A percentile compares a stretch with the other conserved stretches of the same genome.
These are phyloP conservation scores for Hydractinia echinata DNA, from an alignment of 30 jellyfish, hydroid and myxozoan species.

Conservation along the genomic window DNA sequence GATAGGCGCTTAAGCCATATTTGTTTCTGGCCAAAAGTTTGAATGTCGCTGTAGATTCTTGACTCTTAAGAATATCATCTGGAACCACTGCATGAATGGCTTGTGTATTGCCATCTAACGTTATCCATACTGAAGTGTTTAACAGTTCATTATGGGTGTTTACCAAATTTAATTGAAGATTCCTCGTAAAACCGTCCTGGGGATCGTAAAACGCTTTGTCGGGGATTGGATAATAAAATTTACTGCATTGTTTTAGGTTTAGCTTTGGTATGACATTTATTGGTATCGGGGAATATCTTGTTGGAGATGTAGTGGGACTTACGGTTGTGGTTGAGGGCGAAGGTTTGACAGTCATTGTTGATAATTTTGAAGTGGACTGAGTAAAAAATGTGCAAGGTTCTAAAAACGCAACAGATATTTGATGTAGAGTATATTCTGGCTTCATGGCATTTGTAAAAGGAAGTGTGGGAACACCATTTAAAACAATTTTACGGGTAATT, in stretches of 20 bases:
- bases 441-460: background rate
- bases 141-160: background rate
- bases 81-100: background rate
- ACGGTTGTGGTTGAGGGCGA: background rate
- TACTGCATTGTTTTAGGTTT: background rate
- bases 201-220: conserved; percentile 18
- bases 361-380: background rate
- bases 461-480: background rate
- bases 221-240: background rate
- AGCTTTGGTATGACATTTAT: background rate
- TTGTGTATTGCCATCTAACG: conserved; percentile 18
- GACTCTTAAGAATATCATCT: background rate
- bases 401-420: background rate
- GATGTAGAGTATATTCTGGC: background rate
- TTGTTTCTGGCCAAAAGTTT: background rate
- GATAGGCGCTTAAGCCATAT: background rate
- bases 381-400: background rate
- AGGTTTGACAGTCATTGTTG: no score
- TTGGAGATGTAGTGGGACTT: background rate
- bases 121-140: conserved; percentile 10
- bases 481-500: background rate
- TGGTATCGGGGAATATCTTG: background rate
- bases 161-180: background rate
- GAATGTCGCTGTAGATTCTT: background rate
- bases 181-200: conserved; percentile 33